Evolutionary conservation across 2,113 vertebrate genomes (phyloP).

Genomic region (Pygoscelis adeliae): DNA sequence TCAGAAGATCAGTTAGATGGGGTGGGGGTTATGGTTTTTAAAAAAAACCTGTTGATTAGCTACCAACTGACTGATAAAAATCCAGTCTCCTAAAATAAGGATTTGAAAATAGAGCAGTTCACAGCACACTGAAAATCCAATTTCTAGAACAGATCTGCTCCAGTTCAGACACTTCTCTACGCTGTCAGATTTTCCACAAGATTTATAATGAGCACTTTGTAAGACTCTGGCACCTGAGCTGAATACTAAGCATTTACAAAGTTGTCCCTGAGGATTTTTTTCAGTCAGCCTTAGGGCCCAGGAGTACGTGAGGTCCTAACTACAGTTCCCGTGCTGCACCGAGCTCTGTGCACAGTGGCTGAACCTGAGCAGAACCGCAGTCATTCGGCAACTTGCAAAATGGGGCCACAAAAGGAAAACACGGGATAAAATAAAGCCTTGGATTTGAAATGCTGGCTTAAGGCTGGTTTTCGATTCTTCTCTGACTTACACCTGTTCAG

Average conservation of each 20-base stretch:
- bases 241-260: slow-evolving; percentile 5
- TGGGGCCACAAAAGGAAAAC: neutral
- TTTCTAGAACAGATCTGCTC: neutral
- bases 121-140: rapidly evolving
- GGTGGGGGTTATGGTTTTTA: neutral
- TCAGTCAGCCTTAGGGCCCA: neutral
- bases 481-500: slow-evolving; percentile 6
- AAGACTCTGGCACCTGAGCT: slow-evolving; percentile 35
- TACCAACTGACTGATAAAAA: neutral
- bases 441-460: neutral
- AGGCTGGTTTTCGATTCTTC: neutral
- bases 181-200: slow-evolving; percentile 55
- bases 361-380: neutral
- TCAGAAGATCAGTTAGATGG: neutral
- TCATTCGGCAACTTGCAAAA: neutral
- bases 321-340: neutral
- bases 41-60: neutral
- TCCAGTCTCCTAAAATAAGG: neutral
- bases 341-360: neutral
- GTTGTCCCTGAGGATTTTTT: neutral
- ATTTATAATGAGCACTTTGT: slow-evolving; percentile 47
- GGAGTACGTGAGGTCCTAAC: neutral
- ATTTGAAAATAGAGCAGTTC: neutral
- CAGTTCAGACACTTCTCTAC: neutral
- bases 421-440: neutral